Percentiles rank a stretch among this genome's conserved stretches.
phyloP scores from a whole-genome alignment of 2,797 vertebrate species.

The Ataeniobius toweri region DNA sequence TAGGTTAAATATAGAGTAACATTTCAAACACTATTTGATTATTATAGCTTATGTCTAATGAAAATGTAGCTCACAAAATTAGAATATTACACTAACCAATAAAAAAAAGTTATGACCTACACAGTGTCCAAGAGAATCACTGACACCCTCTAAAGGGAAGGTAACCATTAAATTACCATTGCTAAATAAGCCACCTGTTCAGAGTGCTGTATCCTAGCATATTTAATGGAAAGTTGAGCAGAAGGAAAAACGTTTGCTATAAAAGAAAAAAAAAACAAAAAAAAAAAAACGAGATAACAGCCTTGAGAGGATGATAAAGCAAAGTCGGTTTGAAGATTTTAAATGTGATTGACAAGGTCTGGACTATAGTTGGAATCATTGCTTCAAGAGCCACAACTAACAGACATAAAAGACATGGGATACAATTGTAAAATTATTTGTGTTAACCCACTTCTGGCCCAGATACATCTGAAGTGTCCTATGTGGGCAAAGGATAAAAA shows the following conservation, averaged over 20 bases:
- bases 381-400: too few species aligned
- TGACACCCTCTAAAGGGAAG: background rate
- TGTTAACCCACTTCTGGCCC: background rate
- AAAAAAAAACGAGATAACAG: background rate
- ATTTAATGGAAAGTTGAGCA: background rate
- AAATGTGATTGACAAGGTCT: background rate
- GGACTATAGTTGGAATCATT: background rate
- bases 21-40: background rate
- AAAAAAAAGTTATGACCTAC: background rate
- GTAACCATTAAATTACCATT: background rate
- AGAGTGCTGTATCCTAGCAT: background rate
- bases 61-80: background rate
- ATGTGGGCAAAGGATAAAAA: background rate
- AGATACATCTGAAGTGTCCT: background rate
- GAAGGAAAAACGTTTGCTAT: background rate
- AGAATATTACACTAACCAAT: background rate
- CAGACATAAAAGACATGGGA: too few species aligned
- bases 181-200: background rate
- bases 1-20: background rate
- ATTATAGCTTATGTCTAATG: background rate
- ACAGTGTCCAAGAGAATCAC: background rate
- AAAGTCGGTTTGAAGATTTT: background rate
- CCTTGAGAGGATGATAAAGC: background rate
- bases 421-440: background rate
- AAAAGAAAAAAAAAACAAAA: background rate